A percentile compares a stretch with the other conserved stretches of the same genome.
Conservation (phyloP, 2,797 vertebrate species). For the Liparis tanakae region DNA sequence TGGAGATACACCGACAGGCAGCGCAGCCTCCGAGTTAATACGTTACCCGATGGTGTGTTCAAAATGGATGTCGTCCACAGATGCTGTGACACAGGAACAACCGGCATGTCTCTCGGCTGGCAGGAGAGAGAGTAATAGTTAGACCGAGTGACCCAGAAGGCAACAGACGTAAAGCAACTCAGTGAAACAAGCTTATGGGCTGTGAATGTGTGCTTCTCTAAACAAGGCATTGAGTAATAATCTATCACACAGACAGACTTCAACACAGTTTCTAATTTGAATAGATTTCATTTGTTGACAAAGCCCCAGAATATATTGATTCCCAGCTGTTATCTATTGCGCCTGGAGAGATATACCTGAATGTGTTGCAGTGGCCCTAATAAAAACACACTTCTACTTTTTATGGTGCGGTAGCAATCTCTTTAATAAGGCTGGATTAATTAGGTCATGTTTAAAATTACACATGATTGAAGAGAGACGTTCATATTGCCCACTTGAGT, state of each 20-base stretch:
- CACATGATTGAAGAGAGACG: not conserved
- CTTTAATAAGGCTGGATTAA: not conserved
- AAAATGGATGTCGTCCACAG: constrained; percentile 97
- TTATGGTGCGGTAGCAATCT: not conserved
- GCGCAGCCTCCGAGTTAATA: constrained; percentile 7
- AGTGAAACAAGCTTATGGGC: not conserved
- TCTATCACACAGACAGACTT: not conserved
- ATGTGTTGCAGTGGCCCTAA: not conserved
- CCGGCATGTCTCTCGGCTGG: constrained; percentile 95
- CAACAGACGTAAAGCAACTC: not conserved
- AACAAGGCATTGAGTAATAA: not conserved
- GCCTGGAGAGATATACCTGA: not conserved
- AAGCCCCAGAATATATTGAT: not conserved
- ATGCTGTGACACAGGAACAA: constrained; percentile 95
- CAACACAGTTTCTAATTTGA: not conserved
- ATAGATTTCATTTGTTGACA: not conserved
- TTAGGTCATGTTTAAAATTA: not conserved
- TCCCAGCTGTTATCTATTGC: not conserved
- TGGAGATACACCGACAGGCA: not conserved
- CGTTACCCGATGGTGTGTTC: constrained; percentile 95
- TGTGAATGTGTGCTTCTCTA: not conserved
- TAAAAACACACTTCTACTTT: not conserved
- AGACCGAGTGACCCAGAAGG: not conserved
- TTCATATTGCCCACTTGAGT: not conserved
- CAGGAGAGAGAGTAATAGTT: constrained; percentile 46